Percentiles rank a stretch among this genome's conserved stretches.
phyloP scores from a whole-genome alignment of 2,113 vertebrate species.

The Aythya baeri region DNA sequence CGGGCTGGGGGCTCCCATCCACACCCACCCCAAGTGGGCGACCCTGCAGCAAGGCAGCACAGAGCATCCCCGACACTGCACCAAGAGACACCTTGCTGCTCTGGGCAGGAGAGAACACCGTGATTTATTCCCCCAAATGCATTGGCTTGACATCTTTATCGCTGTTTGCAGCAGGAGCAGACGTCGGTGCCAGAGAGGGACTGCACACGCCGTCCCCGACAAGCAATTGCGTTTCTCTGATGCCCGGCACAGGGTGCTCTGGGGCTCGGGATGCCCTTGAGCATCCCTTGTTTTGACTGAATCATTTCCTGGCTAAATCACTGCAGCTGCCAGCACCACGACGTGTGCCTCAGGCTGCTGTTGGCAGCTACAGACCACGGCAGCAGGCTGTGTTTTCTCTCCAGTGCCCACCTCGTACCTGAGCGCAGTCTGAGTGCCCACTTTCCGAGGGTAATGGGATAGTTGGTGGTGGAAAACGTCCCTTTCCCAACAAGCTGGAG shows the following conservation, averaged over 20 bases:
- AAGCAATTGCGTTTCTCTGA: rapidly evolving
- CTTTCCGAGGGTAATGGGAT: rapidly evolving
- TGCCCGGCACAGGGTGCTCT: neutral
- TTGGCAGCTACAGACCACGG: neutral
- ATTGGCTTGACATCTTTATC: neutral
- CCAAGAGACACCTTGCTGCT: neutral
- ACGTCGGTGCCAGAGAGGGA: neutral
- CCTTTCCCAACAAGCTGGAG: neutral
- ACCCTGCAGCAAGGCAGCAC: rapidly evolving
- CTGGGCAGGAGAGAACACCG: neutral
- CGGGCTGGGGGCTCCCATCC: neutral
- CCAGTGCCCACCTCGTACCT: rapidly evolving
- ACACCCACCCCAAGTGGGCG: rapidly evolving
- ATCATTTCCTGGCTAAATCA: neutral
- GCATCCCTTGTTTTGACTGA: neutral
- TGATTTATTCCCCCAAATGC: neutral
- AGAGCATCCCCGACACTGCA: rapidly evolving
- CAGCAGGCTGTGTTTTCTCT: neutral
- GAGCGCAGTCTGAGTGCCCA: neutral
- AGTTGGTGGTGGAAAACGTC: rapidly evolving
- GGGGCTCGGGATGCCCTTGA: neutral
- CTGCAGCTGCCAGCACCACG: neutral
- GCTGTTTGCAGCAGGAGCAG: conserved; percentile 2
- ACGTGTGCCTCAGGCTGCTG: neutral
- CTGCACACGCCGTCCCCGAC: neutral